Conservation (phyloP, 1,140 invertebrate species). For the Macrosteles quadrilineatus region DNA sequence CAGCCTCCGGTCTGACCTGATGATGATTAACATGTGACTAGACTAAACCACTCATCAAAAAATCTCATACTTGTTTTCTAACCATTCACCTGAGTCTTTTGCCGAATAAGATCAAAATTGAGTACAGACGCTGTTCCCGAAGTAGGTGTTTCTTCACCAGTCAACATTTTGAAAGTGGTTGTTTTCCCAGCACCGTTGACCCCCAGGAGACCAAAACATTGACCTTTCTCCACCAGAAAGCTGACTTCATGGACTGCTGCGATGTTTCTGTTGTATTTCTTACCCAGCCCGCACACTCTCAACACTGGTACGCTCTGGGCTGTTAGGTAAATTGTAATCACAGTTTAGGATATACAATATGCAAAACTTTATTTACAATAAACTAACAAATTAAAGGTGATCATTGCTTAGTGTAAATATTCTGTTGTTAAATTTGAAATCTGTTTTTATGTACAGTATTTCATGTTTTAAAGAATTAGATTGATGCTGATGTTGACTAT, state of each 20-base stretch:
- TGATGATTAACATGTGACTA: too few species aligned
- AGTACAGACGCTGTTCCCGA: slow-evolving; percentile 35
- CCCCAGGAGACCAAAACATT: slow-evolving; percentile 90
- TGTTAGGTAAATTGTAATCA: too few species aligned
- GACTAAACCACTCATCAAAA: too few species aligned
- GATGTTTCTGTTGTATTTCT: slow-evolving; percentile 33
- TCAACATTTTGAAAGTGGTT: slow-evolving; percentile 87
- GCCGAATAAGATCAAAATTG: not conserved
- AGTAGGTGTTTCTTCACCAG: slow-evolving; percentile 57
- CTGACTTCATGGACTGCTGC: slow-evolving; percentile 71
- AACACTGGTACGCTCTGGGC: slow-evolving; percentile 16
- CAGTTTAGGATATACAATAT: not conserved
- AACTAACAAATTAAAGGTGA: too few species aligned
- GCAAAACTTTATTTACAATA: not conserved
- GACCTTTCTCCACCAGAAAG: slow-evolving; percentile 65
- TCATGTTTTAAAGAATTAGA: too few species aligned
- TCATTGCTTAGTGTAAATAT: too few species aligned
- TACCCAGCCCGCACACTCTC: slow-evolving; percentile 34
- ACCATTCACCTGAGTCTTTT: slow-evolving; percentile 29
- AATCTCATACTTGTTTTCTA: too few species aligned
- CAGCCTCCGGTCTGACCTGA: too few species aligned
- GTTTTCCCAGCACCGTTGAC: slow-evolving; percentile 85
- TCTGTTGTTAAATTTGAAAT: too few species aligned
- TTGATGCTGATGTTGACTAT: too few species aligned
- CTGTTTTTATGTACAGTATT: too few species aligned